Evolutionary conservation across 2,113 vertebrate species (phyloP).

Genomic region (Callocephalon fimbriatum): DNA sequence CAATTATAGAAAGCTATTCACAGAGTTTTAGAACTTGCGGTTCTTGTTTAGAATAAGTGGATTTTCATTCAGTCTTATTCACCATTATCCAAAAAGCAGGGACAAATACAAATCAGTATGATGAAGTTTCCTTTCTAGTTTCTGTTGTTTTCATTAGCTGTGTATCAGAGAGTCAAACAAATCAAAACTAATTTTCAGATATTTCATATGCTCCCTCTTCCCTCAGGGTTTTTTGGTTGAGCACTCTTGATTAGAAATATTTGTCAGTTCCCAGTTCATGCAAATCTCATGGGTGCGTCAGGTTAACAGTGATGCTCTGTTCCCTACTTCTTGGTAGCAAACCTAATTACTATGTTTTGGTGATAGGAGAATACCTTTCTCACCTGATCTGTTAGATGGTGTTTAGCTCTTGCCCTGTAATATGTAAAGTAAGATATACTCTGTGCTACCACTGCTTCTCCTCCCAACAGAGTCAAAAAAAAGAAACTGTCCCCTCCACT

Average conservation of each 20-base stretch:
- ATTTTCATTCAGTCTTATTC: neutral
- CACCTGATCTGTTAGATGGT: neutral
- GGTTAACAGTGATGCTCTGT: neutral
- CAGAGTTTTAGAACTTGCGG: neutral
- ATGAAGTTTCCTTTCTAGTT: neutral
- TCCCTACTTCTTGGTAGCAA: neutral
- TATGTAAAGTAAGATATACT: neutral
- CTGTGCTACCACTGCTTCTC: accelerated
- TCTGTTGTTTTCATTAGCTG: neutral
- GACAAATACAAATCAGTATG: neutral
- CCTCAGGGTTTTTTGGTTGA: neutral
- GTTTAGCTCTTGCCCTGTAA: neutral
- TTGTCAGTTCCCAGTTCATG: neutral
- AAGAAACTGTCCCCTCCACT: neutral
- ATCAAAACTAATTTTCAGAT: neutral
- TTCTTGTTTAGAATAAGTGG: neutral
- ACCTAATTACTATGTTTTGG: neutral
- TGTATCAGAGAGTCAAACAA: neutral
- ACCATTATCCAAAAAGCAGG: neutral
- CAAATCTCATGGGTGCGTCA: neutral
- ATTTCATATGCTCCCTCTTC: neutral
- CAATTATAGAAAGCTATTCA: neutral
- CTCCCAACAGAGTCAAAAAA: neutral
- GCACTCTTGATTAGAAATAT: neutral
- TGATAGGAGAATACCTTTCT: neutral